phyloP scores from a whole-genome alignment of 1,140 invertebrate genomes.

The Gyrodactylus salaris region DNA sequence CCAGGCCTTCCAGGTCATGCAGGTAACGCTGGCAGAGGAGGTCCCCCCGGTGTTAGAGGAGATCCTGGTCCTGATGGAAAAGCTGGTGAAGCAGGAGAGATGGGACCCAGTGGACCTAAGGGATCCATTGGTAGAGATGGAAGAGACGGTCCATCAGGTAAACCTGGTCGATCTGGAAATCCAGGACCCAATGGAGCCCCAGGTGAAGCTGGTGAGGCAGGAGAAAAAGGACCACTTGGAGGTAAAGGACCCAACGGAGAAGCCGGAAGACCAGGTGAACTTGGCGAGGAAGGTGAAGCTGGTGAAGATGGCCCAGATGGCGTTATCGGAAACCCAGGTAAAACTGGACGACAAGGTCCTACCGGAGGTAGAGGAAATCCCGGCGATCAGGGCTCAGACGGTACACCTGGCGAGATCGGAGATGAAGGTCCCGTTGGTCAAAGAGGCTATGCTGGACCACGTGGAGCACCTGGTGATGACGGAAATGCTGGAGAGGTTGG shows the following conservation, averaged over 20 bases:
- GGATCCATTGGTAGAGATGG: background rate
- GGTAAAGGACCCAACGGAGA: background rate
- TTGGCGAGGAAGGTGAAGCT: background rate
- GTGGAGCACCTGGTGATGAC: background rate
- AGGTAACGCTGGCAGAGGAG: background rate
- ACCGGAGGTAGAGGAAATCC: background rate
- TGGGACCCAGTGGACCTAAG: background rate
- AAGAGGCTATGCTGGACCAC: background rate
- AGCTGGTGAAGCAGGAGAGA: background rate
- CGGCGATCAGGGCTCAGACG: background rate
- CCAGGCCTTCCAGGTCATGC: background rate
- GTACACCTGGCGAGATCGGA: background rate
- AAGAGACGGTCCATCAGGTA: slow-evolving; percentile 2
- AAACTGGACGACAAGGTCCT: background rate
- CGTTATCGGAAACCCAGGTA: background rate
- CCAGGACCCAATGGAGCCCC: background rate
- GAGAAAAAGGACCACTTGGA: background rate
- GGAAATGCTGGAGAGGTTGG: background rate
- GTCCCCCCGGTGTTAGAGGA: background rate
- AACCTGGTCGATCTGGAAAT: background rate
- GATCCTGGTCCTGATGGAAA: background rate
- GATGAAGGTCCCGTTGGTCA: background rate
- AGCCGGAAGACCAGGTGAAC: background rate
- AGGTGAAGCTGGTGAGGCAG: background rate
- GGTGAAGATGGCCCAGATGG: background rate